Evolutionary conservation across 2,797 vertebrate genomes (phyloP), one percentile per base, ranked within the genome.

Genomic region (Notoglanidium macrostoma): DNA sequence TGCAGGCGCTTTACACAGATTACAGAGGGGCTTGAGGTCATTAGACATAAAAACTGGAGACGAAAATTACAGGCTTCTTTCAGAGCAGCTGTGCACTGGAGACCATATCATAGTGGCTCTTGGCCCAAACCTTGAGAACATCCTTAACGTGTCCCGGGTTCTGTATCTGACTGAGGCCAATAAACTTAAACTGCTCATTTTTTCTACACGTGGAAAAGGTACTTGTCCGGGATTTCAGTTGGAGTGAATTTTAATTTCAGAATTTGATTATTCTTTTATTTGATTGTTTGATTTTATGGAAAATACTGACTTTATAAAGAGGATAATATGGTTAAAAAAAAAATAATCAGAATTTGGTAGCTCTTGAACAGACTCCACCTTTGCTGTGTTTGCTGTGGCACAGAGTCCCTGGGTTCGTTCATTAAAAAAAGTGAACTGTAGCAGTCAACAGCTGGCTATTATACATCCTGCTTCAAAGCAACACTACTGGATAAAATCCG

Each of bases 11-110:
- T 86, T 65, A 72, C 23, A 65, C 29, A 83, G 63, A 68, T 83
- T 44, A 44, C 59, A 83, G 59, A 84, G 61, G 44, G 49, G 65
- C 84, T 79, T 74, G 32, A 29, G 49, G 7, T n/a, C 49, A 74
- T 68, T 67, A 85, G 49, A 81, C 83, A 87, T 73, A 57, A 80
- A 84, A 90, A 29, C 49, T 78, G 32, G 55, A 44, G 46, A 35
- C 84, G 68, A 84, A 84, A 81, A 86, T 87, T 8, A 82, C 46
- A 77, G 86, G 79, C 29, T 82, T 81, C 19, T 81, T 55, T 70
- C 46, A 87, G 80, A 87, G 29, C 86, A 86, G 67, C 74, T 86
- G 57, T 80, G 35, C 57, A 76, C 79, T 57, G 35, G n/a, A 83
- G 72, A 79, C 82, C 83, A 73, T 87, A 73, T 74, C 40, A 76